Evolutionary conservation across 2,113 vertebrate species (phyloP).

Genomic region (Chunga burmeisteri): DNA sequence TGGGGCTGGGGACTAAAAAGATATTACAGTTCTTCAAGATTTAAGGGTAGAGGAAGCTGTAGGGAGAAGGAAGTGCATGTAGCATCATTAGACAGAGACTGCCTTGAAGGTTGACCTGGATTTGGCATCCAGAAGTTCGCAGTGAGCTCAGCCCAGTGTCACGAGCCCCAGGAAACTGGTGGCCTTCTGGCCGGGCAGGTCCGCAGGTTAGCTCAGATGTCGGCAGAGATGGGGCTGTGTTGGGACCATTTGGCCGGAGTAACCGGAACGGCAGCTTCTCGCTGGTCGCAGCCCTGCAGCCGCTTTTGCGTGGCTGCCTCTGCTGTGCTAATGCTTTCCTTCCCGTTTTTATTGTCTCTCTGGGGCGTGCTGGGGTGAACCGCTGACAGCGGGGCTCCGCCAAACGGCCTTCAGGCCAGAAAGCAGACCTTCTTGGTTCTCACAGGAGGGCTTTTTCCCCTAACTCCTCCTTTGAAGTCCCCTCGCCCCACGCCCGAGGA

Average conservation of each 20-base stretch:
- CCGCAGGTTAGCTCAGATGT: neutral
- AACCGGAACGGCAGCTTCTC: neutral
- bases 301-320: accelerated
- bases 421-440: neutral
- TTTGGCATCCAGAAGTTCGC: neutral
- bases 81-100: neutral
- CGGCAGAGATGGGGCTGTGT: neutral
- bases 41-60: neutral
- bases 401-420: neutral
- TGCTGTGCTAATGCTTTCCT: neutral
- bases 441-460: slow-evolving; percentile 13
- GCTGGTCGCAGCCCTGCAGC: accelerated
- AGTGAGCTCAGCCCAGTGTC: neutral
- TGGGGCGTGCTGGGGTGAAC: neutral
- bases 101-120: neutral
- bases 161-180: neutral
- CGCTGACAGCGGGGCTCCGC: neutral
- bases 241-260: neutral
- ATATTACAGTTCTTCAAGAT: neutral
- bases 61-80: neutral
- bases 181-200: neutral
- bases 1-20: neutral
- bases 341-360: neutral
- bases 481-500: slow-evolving; percentile 19
- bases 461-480: slow-evolving; percentile 42